phyloP scores from a whole-genome alignment of 2,113 vertebrate species.

The Leptobrachium leishanense region DNA sequence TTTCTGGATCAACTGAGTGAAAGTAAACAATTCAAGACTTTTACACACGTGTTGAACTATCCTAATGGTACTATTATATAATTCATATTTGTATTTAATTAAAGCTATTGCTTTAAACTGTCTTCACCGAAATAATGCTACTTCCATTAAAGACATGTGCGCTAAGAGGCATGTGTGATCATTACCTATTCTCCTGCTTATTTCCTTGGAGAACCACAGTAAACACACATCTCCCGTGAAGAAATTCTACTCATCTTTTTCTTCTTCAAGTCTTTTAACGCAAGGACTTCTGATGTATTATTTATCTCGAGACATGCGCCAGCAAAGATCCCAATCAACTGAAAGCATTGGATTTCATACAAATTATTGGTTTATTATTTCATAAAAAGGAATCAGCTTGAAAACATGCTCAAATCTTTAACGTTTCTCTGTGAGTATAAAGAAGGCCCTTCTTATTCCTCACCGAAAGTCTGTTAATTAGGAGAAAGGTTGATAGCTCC shows the following conservation, averaged over 20 bases:
- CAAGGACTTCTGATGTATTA: conserved; percentile 38
- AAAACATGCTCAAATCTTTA: conserved; percentile 36
- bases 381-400: conserved; percentile 25
- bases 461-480: conserved; percentile 33
- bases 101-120: background rate
- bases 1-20: too few species aligned
- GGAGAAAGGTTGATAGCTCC: conserved; percentile 14
- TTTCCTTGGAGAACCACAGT: conserved; percentile 30
- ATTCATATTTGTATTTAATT: too few species aligned
- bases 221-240: conserved; percentile 33
- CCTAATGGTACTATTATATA: too few species aligned
- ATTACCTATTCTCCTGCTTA: conserved; percentile 20
- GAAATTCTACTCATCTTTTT: conserved; percentile 33
- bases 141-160: conserved; percentile 21
- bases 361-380: conserved; percentile 39
- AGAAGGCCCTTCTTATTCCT: conserved; percentile 9
- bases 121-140: conserved; percentile 20
- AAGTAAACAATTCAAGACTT: too few species aligned
- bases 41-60: too few species aligned
- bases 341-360: conserved; percentile 36
- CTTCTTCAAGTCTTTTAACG: conserved; percentile 35
- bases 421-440: conserved; percentile 10
- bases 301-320: conserved; percentile 29
- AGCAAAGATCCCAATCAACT: conserved; percentile 36
- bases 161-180: conserved; percentile 6